Evolutionary conservation across 2,113 vertebrate genomes (phyloP), one percentile per base, ranked within the genome.

Genomic region (Hemiprocne comata): DNA sequence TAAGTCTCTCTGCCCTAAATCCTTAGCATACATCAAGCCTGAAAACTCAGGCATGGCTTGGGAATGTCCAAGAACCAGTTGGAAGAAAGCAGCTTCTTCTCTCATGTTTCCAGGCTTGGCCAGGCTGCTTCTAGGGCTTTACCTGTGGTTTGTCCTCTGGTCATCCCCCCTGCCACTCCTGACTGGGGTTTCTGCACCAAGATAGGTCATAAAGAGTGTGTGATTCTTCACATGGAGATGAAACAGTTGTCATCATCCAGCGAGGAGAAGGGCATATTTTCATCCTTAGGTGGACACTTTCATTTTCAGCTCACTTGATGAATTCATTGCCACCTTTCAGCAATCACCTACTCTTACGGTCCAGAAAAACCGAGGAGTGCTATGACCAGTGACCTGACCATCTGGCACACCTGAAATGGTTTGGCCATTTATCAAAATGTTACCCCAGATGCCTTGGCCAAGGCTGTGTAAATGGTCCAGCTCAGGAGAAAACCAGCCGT

Each of bases 161-260:
- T 65, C 54, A 51, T 36, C 66, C 48, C 61, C 38, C 34, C 3
- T 3, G 7, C 20, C 9, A 1, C 17, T 74, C 51, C 57, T 74
- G 26, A 25, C 19, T 0, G 0, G 38, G 21, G 26, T 80, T 17
- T 62, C 89, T 76, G 55, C 9, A 29, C 0, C 0, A 20, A n/a
- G 79, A 17, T 4, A 34, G 24, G 12, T 55, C 33, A 15, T 15
- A 21, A 61, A 0, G 4, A 77, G 24, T 1, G 5, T 28, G 26
- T 6, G 55, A 2, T 18, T 83, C 67, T 51, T 73, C 14, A 54
- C 4, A 1, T n/a, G 60, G 54, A 14, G 26, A 14, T 80, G 58
- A 54, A 75, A 42, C 46, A 54, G 10, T 51, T 58, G 51, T 62
- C 14, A 36, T 8, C 33, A 34, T 11, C 48, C 38, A 10, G n/a